Evolutionary conservation across 2,888 invertebrate species (phyloP), one percentile per base, ranked within the genome.

Genomic region (Megalurothrips usitatus): DNA sequence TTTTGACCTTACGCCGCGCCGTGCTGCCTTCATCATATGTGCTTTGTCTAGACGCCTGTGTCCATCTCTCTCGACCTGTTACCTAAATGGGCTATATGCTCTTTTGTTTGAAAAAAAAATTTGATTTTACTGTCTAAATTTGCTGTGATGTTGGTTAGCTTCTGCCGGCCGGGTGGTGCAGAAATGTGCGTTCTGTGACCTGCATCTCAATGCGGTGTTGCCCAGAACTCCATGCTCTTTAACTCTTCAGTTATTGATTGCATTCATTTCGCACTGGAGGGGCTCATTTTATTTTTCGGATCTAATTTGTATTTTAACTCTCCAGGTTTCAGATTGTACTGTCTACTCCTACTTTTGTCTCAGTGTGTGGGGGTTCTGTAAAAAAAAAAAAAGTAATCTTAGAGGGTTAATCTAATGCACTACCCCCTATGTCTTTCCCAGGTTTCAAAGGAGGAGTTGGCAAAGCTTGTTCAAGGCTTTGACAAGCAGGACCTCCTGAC

Each of bases 361-460:
- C n/a, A n/a, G n/a, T n/a, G n/a, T n/a, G n/a, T n/a, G n/a, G n/a
- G n/a, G n/a, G n/a, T n/a, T n/a, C n/a, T n/a, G n/a, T n/a, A n/a
- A n/a, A n/a, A n/a, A n/a, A n/a, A n/a, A n/a, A n/a, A n/a, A n/a
- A n/a, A n/a, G n/a, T n/a, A n/a, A n/a, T n/a, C n/a, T n/a, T n/a
- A 81, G 84, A 86, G 88, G 87, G 83, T 90, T 58, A 19, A 8
- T 52, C n/a, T 58, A 10, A 58, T 17, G 17, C 17, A 14, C 10
- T 58, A 14, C 10, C n/a, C 17, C 0, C 17, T 58, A 6, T 17
- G 0, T 14, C 17, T 58, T 14, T 58, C 17, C 1, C 17, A 96
- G 96, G 94, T 96, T 88, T 92, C 94, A 90, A 96, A 96, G 93
- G 96, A 96, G 87, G 96, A 96, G 90, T 91, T 96, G 86, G 92